Percentiles rank a stretch among this genome's conserved stretches.
Evolutionary conservation across 2,113 vertebrate species (phyloP).

Genomic region (Gobio gobio): DNA sequence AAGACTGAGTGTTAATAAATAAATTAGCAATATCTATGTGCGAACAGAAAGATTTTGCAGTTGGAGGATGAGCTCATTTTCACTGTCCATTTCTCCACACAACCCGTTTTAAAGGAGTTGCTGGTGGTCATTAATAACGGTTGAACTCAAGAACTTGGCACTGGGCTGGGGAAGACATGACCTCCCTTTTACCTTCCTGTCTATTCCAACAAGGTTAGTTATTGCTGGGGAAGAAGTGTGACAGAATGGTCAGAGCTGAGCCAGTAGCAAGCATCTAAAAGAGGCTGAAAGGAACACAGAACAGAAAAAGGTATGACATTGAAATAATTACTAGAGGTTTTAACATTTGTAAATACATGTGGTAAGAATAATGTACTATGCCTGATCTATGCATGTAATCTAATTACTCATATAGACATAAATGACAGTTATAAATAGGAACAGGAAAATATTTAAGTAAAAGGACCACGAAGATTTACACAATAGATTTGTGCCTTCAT

Average conservation of each 20-base stretch:
- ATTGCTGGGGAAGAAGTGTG: constrained; percentile 47
- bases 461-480: background rate
- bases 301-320: background rate
- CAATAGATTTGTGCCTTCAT: background rate
- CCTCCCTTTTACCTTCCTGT: constrained; percentile 61
- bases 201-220: constrained; percentile 52
- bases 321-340: background rate
- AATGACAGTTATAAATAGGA: background rate
- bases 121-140: constrained; percentile 45
- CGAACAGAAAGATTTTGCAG: background rate
- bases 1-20: constrained; percentile 1
- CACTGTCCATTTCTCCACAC: background rate
- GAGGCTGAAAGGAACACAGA: constrained; percentile 19
- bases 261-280: constrained; percentile 27
- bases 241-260: constrained; percentile 43
- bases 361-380: background rate
- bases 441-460: background rate
- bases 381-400: background rate
- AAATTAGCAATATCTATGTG: background rate
- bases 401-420: background rate
- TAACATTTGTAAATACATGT: background rate
- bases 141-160: constrained; percentile 44
- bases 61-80: constrained; percentile 9
- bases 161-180: constrained; percentile 53
- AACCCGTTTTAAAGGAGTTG: background rate